Evolutionary conservation across 1,140 invertebrate species (phyloP).

Genomic region (Drosophila prosaltans): DNA sequence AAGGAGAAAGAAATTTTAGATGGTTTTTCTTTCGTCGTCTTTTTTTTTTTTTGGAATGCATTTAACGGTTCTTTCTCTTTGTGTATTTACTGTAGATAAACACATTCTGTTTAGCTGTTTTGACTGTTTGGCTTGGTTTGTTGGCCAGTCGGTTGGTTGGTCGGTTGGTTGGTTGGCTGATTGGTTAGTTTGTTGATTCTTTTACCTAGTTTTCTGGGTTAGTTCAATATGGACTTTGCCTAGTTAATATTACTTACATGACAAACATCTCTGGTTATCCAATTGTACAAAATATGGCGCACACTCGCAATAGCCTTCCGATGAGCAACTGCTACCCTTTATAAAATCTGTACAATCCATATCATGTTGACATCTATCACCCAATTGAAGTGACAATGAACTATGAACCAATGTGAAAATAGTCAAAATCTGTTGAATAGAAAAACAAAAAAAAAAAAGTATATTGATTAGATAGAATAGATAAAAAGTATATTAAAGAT

Average conservation of each 20-base stretch:
- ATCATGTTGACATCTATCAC: constrained; percentile 81
- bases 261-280: constrained; percentile 87
- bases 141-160: neutral
- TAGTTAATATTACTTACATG: constrained; percentile 85
- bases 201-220: constrained; percentile 52
- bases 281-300: constrained; percentile 87
- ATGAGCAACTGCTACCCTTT: constrained; percentile 81
- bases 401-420: constrained; percentile 56
- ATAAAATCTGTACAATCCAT: constrained; percentile 83
- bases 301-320: constrained; percentile 86
- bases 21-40: neutral
- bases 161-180: neutral
- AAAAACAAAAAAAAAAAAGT: neutral
- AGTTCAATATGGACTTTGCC: constrained; percentile 71
- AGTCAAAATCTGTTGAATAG: constrained; percentile 44
- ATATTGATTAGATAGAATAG: neutral
- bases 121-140: constrained; percentile 3
- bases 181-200: constrained; percentile 40
- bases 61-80: constrained; percentile 9
- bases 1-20: neutral
- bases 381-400: constrained; percentile 55
- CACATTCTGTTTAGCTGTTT: constrained; percentile 7
- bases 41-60: constrained; percentile 14
- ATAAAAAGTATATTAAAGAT: too few species aligned
- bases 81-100: constrained; percentile 5